These are phyloP conservation scores for Mesocentrotus franciscanus DNA, from an alignment of 53 echinoderm and acorn worm species.

Conservation along the genomic window DNA sequence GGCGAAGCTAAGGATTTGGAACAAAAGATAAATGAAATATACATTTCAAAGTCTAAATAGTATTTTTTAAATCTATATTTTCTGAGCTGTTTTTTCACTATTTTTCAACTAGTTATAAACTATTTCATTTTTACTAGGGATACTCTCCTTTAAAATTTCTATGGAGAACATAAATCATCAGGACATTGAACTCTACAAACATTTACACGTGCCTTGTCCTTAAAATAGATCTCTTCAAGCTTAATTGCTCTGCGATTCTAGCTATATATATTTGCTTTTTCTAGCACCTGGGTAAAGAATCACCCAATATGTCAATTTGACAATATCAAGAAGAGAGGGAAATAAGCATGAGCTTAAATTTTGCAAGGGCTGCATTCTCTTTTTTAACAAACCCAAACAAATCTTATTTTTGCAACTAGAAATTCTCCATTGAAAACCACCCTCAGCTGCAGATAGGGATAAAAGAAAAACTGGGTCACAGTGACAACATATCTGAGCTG, in stretches of 20 bases:
- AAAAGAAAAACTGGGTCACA: constrained; percentile 44
- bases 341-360: not conserved
- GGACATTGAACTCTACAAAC: not conserved
- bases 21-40: no score
- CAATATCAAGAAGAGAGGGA: not conserved
- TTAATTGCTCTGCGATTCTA: not conserved
- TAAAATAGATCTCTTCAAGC: not conserved
- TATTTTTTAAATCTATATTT: no score
- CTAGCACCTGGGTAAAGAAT: not conserved
- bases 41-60: no score
- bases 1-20: no score
- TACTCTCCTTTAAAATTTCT: not conserved
- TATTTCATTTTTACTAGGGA: no score
- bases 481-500: constrained; percentile 38
- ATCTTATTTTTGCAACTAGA: not conserved
- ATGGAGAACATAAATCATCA: not conserved
- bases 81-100: no score
- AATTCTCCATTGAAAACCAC: not conserved
- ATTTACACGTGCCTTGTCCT: not conserved
- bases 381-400: not conserved
- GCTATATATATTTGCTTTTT: not conserved
- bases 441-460: constrained; percentile 20
- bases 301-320: not conserved
- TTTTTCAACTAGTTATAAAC: no score
- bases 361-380: not conserved